Evolutionary conservation across 2,797 vertebrate species (phyloP), one percentile per base, ranked within the genome.

Genomic region (Calcarius lapponicus): DNA sequence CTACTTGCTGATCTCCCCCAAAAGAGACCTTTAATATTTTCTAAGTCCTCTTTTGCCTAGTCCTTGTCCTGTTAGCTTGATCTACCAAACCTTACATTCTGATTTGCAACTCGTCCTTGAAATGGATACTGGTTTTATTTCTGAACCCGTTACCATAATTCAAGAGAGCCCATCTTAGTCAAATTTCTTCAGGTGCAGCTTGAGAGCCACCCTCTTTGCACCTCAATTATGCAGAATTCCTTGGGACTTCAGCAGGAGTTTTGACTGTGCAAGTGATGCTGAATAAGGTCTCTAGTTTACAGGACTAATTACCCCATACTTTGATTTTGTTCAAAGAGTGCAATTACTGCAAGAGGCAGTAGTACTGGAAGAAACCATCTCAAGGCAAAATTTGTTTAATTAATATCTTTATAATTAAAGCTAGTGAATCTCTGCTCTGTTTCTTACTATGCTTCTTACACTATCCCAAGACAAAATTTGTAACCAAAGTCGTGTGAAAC

Each of bases 381-480:
- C 38, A 91, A 82, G 90, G 90, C 70, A 85, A 90, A 90, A 90
- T 82, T 91, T 5, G 13, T 87, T 95, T 94, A 89, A 90, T 82
- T 94, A 92, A 93, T 84, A 79, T 53, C 22, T 82, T 70, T 82
- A 51, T 71, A 70, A 76, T 90, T 88, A 57, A 82, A 82, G 28
- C 11, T 53, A 11, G 12, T 6, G 8, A 53, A 62, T 73, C 36
- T 81, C 85, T 92, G 40, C 29, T 92, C 38, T 70, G 1, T 54
- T 83, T 86, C 28, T 71, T 83, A 7, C 32, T 78, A 7, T 22
- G 15, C 5, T 85, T 86, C 60, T 61, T 79, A 42, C 7, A 22
- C 7, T 71, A 67, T 54, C 64, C 17, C 11, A 40, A 67, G 24
- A 72, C 5, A 42, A 22, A 92, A 60, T 57, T 76, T 88, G 12